Evolutionary conservation across 2,888 invertebrate species (phyloP), one percentile per base, ranked within the genome.

Genomic region (Anodontia alba): DNA sequence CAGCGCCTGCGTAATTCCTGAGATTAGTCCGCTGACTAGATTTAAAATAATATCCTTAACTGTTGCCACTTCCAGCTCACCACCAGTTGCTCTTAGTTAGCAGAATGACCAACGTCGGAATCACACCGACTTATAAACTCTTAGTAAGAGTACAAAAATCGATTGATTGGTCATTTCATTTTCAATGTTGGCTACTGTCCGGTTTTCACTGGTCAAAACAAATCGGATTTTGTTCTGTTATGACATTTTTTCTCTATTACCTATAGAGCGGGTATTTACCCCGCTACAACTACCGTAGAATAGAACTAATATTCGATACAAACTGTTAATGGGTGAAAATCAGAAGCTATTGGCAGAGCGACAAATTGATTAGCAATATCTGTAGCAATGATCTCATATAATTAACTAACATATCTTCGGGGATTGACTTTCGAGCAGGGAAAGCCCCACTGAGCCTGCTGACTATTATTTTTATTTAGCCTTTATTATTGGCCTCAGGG

Each of bases 361-460:
- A 62, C 62, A 62, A 62, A 62, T 62, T 62, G 62, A 62, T 62
- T 62, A 62, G 62, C 62, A 62, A 15, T 62, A 62, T 33, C 10
- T 33, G 62, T 33, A 29, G 17, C 62, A 33, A 1, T 62, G 62
- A 23, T 10, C 17, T 62, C 33, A 31, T 62, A 5, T 62, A 8
- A 62, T 62, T 62, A 62, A 17, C 62, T 31, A 1, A n/a, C n/a
- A n/a, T n/a, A n/a, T n/a, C n/a, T n/a, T n/a, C n/a, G n/a, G n/a
- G n/a, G n/a, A n/a, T n/a, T n/a, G n/a, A n/a, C 1, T 5, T 54
- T 62, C 62, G 62, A 29, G 2, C 8, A 10, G 31, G 62, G 62
- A 33, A 33, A 62, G 12, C 33, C 31, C 57, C 33, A 2, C 33
- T 33, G 8, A 26, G 29, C 1, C 10, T 5, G 29, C 26, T 57